Base-by-base conservation (phyloP, 1,140 invertebrate genomes). In the Drosophila sproati region DNA sequence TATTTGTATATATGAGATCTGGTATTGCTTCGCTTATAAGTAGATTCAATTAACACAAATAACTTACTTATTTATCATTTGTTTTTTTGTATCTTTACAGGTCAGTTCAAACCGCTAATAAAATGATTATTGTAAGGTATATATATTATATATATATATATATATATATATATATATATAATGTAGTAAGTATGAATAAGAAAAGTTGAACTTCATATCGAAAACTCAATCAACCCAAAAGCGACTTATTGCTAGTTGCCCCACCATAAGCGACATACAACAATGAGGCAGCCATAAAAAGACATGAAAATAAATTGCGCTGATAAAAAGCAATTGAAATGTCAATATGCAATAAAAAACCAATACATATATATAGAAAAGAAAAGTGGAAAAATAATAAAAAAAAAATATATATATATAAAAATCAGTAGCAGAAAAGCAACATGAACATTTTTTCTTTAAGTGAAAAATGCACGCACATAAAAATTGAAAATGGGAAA, bases 241-340 rank as follows among this genome's bases (percentile, higher is more conserved):
- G 45, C 55, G 28, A 59, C 54, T 57, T 39, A 8, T 8, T 39
- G 37, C 37, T 39, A 39, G 37, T 7, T 7, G 7, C 10, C 55
- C 48, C 39, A 52, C 35, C 71, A 68, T 10, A 28, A n/a, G 34
- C 45, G 28, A 51, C 34, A 50, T 31, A 41, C 57, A 60, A 32
- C 57, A 60, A 60, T 60, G 47, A 12, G 12, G 31, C 67, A 56
- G 61, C 54, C 34, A 45, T 72, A 41, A 64, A 55, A 37, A 71
- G 34, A 67, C 48, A 37, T 63, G 29, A 71, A 74, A 76, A 59
- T 60, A 70, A 74, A 69, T 72, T 78, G 57, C 34, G 50, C 39
- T 66, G 70, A 80, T 85, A 77, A 83, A 73, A 77, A 78, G 35
- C 60, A 66, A 78, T 69, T 80, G 51, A 78, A 85, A 77, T 71